Conservation (phyloP, 2,888 invertebrate genomes). For the Sabatieria punctata region DNA sequence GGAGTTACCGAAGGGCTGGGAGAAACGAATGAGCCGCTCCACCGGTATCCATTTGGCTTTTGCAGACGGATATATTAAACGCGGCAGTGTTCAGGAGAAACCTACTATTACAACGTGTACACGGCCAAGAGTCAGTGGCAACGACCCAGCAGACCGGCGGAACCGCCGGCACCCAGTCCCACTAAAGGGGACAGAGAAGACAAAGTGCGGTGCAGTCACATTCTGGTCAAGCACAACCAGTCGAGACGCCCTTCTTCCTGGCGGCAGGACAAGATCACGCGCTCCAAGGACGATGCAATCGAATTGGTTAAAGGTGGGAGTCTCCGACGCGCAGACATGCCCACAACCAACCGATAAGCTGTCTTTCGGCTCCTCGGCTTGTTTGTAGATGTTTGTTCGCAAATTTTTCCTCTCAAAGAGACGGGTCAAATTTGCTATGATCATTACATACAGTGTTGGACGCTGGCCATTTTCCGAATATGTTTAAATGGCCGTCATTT, state of each 20-base stretch:
- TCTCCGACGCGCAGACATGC: too few species aligned
- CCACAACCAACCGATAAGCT: too few species aligned
- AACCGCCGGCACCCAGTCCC: constrained; percentile 42
- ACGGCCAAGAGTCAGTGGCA: constrained; percentile 98
- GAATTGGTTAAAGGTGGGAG: constrained; percentile 63
- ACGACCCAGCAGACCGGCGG: constrained; percentile 65
- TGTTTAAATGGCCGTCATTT: too few species aligned
- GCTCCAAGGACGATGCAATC: constrained; percentile 72
- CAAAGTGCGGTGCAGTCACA: constrained; percentile 66
- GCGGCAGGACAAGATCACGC: constrained; percentile 74
- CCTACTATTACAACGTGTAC: constrained; percentile 80
- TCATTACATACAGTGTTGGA: too few species aligned
- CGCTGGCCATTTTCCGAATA: too few species aligned
- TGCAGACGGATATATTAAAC: too few species aligned
- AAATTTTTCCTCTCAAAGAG: too few species aligned
- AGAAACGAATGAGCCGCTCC: constrained; percentile 66
- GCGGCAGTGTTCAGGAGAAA: constrained; percentile 69
- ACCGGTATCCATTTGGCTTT: constrained; percentile 42
- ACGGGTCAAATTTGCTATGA: too few species aligned
- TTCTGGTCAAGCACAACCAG: constrained; percentile 73
- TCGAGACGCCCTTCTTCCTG: constrained; percentile 84
- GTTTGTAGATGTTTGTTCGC: too few species aligned
- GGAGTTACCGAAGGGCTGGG: constrained; percentile 70
- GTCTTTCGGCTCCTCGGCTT: too few species aligned
- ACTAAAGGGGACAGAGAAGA: constrained; percentile 28